Percentiles rank a stretch among this genome's conserved stretches.
These are phyloP conservation scores for Perizoma affinitatum DNA, from an alignment of 2,888 invertebrate genomes.

Conservation along the genomic window DNA sequence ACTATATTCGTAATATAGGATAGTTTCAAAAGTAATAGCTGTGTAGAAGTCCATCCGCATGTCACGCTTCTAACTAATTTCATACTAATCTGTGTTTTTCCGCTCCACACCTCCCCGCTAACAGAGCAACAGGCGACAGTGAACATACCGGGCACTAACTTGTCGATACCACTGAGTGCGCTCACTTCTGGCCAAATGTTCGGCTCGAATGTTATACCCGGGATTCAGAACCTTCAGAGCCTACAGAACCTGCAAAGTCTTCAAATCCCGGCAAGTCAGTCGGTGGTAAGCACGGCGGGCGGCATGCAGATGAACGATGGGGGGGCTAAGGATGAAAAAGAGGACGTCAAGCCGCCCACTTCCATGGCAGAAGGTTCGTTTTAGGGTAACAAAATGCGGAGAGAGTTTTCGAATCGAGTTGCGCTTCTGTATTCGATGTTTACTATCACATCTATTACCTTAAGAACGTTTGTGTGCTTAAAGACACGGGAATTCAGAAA, in stretches of 20 bases:
- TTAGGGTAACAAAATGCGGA: conserved; percentile 38
- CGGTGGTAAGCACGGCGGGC: conserved; percentile 27
- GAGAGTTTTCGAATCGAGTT: conserved; percentile 33
- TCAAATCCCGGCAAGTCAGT: conserved; percentile 54
- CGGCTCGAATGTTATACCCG: conserved; percentile 75
- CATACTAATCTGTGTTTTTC: conserved; percentile 78
- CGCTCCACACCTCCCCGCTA: conserved; percentile 54
- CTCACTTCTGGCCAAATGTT: conserved; percentile 79
- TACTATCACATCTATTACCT: background rate
- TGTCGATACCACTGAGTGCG: conserved; percentile 83
- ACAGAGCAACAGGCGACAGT: conserved; percentile 83
- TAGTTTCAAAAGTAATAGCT: background rate
- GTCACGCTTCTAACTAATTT: conserved; percentile 59
- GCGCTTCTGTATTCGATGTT: conserved; percentile 14
- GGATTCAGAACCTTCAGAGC: conserved; percentile 63
- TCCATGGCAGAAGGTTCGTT: conserved; percentile 73
- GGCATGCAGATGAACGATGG: conserved; percentile 35
- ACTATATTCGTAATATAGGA: too few relatives aligned
- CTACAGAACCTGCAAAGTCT: conserved; percentile 64
- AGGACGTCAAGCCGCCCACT: conserved; percentile 53
- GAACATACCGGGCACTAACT: conserved; percentile 86
- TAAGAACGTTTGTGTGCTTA: background rate
- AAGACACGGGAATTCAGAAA: background rate
- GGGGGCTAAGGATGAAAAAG: conserved; percentile 87
- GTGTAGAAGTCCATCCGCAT: conserved; percentile 47